phyloP scores from a whole-genome alignment of 2,113 vertebrate genomes.

The Amblyopsis rosae region DNA sequence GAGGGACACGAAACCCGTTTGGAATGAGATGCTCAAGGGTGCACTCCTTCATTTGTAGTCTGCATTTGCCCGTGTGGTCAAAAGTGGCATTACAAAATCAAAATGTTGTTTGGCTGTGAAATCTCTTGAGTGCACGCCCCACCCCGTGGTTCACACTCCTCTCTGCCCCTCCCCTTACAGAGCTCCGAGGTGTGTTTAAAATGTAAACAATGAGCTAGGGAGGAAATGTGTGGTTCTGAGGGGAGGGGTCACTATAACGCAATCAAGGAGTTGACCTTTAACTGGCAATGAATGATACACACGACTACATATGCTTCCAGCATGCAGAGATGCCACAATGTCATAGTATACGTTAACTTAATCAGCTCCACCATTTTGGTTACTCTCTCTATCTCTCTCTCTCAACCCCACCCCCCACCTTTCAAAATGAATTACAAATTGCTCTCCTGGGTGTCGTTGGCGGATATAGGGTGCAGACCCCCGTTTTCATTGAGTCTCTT shows the following conservation, averaged over 20 bases:
- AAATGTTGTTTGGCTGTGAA: no score
- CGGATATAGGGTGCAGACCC: conserved; percentile 88
- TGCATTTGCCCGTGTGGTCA: no score
- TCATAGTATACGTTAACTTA: conserved; percentile 30
- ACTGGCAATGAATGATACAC: conserved; percentile 29
- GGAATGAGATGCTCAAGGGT: conserved; percentile 15
- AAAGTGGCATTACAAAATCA: no score
- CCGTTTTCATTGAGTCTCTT: conserved; percentile 93
- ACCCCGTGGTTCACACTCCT: no score
- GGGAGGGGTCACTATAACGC: not conserved
- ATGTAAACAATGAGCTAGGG: not conserved
- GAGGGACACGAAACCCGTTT: conserved; percentile 6
- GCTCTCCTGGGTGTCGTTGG: conserved; percentile 84
- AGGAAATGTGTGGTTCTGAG: not conserved
- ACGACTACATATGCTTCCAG: conserved; percentile 45
- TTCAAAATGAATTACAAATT: conserved; percentile 81
- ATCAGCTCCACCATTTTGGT: conserved; percentile 29
- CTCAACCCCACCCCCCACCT: not conserved
- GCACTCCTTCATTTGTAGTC: no score
- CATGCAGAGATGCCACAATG: conserved; percentile 63
- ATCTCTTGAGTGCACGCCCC: no score
- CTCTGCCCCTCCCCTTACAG: no score
- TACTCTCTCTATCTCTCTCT: conserved; percentile 6
- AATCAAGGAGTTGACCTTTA: not conserved
- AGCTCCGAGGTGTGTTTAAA: no score